Evolutionary conservation across 2,797 vertebrate genomes (phyloP).

Genomic region (Psittacula echo): DNA sequence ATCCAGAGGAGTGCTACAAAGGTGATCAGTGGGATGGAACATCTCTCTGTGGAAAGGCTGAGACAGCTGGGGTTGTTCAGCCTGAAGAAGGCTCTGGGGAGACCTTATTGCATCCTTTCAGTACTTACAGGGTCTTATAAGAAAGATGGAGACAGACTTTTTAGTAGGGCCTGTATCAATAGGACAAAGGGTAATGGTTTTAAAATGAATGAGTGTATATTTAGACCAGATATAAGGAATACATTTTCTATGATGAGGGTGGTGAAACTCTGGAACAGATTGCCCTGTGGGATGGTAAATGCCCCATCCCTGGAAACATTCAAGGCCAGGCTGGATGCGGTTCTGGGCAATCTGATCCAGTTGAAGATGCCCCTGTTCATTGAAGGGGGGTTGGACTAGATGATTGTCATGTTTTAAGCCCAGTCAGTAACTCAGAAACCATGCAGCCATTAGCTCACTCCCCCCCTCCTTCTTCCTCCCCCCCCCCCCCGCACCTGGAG

Average conservation of each 20-base stretch:
- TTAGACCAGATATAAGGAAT: neutral
- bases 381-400: too few species aligned
- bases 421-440: too few species aligned
- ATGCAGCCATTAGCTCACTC: too few species aligned
- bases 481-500: too few species aligned
- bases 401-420: too few species aligned
- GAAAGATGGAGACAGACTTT: neutral
- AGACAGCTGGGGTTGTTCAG: neutral
- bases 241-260: neutral
- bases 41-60: neutral
- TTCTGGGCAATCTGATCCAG: neutral
- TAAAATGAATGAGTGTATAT: neutral
- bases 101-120: neutral
- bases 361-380: neutral
- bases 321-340: neutral
- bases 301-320: neutral
- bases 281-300: neutral
- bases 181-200: neutral
- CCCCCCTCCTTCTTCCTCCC: too few species aligned
- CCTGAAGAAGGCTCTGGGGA: neutral
- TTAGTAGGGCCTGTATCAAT: neutral
- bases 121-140: neutral
- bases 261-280: neutral
- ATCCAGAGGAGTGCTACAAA: neutral
- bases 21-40: neutral